Base-by-base conservation (phyloP, 2,888 invertebrate species). In the Pomacea canaliculata region DNA sequence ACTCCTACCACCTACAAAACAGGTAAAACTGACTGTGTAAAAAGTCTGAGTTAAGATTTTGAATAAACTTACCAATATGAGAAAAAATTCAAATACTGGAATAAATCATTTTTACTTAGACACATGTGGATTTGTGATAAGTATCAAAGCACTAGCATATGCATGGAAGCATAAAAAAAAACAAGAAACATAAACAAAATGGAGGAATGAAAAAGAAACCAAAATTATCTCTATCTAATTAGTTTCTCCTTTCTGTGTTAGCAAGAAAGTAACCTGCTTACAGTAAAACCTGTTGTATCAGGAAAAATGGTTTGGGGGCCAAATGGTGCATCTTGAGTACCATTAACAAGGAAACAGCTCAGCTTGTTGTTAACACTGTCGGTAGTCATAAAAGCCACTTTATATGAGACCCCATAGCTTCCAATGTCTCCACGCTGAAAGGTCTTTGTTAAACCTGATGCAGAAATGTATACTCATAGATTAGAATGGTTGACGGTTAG, bases 291-390 rank as follows among this genome's bases (percentile, higher is more conserved):
- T 0, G 93, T 93, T 77, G 96, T 92, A 87, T 96, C 94, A 0
- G 98, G 98, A 78, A 98, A 89, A 77, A 97, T 94, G 0, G 94
- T 92, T 91, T 98, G 97, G 0, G 95, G 93, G 0, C 90, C 86
- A 68, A 97, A 93, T 60, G 91, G 91, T 69, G 91, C 89, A 0
- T 94, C 93, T 0, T 87, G 84, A 46, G 94, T 93, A 0, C 97
- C 97, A 89, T 96, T 95, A 0, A 96, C 94, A 92, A 95, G 94
- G 48, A 98, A 93, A 85, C 97, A 98, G 0, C 94, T 95, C 71
- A 93, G 91, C 79, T 94, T 92, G 90, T 97, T 97, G 63, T 92
- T 82, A 46, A 93, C 92, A 1, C 92, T 91, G 86, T 96, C 95
- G 0, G 95, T 96, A 0, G 88, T 84, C 76, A 97, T 93, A 0